Evolutionary conservation across 1,140 invertebrate species (phyloP), one percentile per base, ranked within the genome.

Genomic region (Ceratina calcarata): DNA sequence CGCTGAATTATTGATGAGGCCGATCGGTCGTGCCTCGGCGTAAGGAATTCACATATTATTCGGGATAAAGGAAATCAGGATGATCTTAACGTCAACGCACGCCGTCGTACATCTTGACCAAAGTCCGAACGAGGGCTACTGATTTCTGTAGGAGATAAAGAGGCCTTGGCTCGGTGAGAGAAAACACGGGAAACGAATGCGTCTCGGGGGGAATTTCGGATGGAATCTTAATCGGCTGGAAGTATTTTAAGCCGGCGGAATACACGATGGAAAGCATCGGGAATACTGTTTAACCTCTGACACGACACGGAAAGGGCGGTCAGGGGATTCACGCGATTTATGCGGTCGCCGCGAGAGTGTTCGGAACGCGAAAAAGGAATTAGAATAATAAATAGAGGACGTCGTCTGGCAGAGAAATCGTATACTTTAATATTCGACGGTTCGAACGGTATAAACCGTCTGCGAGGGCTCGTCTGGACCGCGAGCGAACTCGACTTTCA

Each of bases 1-100:
- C 77, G 73, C 81, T 89, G 88, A 89, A 89, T 89, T 89, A 89
- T 89, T 89, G 82, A 89, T 89, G 87, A 89, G 67, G 67, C 65
- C 62, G 84, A 86, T 83, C 67, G 81, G 65, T 72, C 85, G 71
- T 69, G 84, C 76, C 61, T 73, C 71, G 22, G 51, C 83, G 58
- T 22, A 68, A 82, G 69, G 77, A 86, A 86, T 86, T 86, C 83
- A 83, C 76, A 86, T 86, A 86, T 86, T 85, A 86, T 86, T 85
- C 83, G 74, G 60, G 62, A 71, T 49, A 10, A 60, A 32, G 18
- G 16, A 18, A 27, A 57, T 65, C 55, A 75, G 16, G 66, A 85
- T 82, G 66, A 85, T 82, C 83, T 79, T 55, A 78, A 61, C 68
- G 85, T 80, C 77, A 83, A 65, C 78, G 80, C 73, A 66, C 68